Conservation (phyloP, 1,140 invertebrate species). For the Drosophila nigrodunni region DNA sequence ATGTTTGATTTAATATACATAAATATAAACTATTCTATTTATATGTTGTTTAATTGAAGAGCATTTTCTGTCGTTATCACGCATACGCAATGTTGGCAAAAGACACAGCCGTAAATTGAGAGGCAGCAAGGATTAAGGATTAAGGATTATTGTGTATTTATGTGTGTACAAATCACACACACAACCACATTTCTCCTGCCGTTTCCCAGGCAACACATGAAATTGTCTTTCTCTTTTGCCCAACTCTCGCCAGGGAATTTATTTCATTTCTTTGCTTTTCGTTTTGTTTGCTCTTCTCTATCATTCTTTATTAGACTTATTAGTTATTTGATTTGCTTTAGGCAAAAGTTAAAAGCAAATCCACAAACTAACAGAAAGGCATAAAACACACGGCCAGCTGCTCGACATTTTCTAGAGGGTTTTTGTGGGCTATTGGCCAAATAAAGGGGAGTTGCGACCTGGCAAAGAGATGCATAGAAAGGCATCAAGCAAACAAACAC, state of each 20-base stretch:
- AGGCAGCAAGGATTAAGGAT: neutral
- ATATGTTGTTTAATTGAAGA: neutral
- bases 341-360: neutral
- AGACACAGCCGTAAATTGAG: constrained; percentile 6
- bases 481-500: too few relatives aligned
- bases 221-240: neutral
- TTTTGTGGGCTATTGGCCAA: constrained; percentile 20
- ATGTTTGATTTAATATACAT: neutral
- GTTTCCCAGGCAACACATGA: too few relatives aligned
- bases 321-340: constrained; percentile 22
- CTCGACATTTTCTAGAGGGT: neutral
- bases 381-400: neutral
- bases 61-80: neutral
- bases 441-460: neutral
- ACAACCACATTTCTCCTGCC: too few relatives aligned
- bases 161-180: neutral
- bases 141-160: constrained; percentile 1
- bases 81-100: constrained; percentile 29
- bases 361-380: neutral
- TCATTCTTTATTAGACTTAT: constrained; percentile 12
- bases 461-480: too few relatives aligned
- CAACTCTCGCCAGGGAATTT: constrained; percentile 15
- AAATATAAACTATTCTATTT: neutral
- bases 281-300: constrained; percentile 3
- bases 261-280: constrained; percentile 24